phyloP scores from a whole-genome alignment of 92 coral and sea anemone species.

The Muricea muricata region DNA sequence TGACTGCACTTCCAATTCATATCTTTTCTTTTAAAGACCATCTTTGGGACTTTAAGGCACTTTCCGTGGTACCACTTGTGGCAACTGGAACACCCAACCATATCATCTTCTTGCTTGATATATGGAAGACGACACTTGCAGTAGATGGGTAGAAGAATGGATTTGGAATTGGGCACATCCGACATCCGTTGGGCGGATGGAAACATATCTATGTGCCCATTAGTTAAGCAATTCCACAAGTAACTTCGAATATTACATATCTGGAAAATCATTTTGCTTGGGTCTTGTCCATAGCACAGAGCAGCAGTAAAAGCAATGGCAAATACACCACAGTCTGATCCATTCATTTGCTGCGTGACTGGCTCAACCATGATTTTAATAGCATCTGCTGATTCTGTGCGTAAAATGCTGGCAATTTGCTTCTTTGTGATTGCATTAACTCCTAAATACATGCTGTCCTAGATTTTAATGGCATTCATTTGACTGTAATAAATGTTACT shows the following conservation, averaged over 20 bases:
- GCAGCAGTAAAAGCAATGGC: conserved; percentile 43
- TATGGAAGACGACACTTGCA: conserved; percentile 9
- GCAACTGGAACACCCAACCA: not conserved
- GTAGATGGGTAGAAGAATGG: not conserved
- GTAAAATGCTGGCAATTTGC: conserved; percentile 21
- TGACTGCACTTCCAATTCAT: conserved; percentile 25
- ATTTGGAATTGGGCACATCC: not conserved
- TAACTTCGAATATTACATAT: not conserved
- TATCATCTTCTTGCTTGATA: not conserved
- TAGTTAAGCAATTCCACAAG: not conserved
- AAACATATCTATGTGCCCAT: not conserved
- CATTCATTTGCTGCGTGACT: conserved; percentile 29
- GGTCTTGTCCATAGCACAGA: conserved; percentile 6
- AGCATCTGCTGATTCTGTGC: not conserved
- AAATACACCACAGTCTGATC: conserved; percentile 43
- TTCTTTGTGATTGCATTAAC: conserved; percentile 14
- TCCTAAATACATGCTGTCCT: conserved; percentile 38
- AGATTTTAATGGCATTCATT: conserved; percentile 6
- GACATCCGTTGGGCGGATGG: not conserved
- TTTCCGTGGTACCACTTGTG: conserved; percentile 14
- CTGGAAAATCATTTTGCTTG: not conserved
- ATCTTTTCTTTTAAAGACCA: not conserved
- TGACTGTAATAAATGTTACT: conserved; percentile 22
- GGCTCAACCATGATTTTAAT: conserved; percentile 13
- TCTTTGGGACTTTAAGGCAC: not conserved